Base-by-base conservation (phyloP, 2,113 vertebrate genomes). In the Melanostigma gelatinosum region DNA sequence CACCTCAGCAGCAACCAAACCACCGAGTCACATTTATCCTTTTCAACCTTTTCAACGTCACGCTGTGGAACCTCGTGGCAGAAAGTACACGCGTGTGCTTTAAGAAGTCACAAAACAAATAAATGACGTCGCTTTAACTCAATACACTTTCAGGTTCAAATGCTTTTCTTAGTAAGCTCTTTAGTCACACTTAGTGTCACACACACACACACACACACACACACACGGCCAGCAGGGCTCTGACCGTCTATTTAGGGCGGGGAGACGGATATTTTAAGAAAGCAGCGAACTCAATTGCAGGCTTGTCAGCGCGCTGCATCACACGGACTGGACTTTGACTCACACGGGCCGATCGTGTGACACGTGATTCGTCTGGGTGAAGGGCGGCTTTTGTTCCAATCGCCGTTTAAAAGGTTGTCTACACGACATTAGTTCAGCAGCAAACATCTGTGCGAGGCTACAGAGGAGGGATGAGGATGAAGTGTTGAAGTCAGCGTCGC, bases 191-290 rank as follows among this genome's bases (percentile, higher is more conserved):
- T 24, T 24, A 24, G 24, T 24, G 24, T 24, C 61, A 46, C 29
- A 32, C 29, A 32, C 29, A 32, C 29, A 32, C 29, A 32, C 29
- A 32, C 29, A 32, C 29, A 32, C 29, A 32, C 29, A 32, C 2
- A 82, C 63, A 72, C 34, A 61, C 29, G 58, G 82, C 79, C 79
- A 24, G 89, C 85, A 88, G 79, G 4, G 70, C 82, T 74, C 54
- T 0, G 40, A 15, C 60, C 0, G 4, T 60, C 58, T 72, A 24
- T 67, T 58, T 50, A 52, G 44, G 72, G 67, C 29, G 4, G 38
- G 46, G 48, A 22, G 34, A 16, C 77, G 4, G 68, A 36, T 82
- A 79, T 79, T 89, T 89, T 34, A 72, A 87, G 75, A 16, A 7
- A 32, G 70, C 40, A 34, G 79, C 63, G 52, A 50, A 63, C 63